These are phyloP conservation scores for Brachyalestes nurse DNA, from an alignment of 2,797 vertebrate species.

Conservation along the genomic window DNA sequence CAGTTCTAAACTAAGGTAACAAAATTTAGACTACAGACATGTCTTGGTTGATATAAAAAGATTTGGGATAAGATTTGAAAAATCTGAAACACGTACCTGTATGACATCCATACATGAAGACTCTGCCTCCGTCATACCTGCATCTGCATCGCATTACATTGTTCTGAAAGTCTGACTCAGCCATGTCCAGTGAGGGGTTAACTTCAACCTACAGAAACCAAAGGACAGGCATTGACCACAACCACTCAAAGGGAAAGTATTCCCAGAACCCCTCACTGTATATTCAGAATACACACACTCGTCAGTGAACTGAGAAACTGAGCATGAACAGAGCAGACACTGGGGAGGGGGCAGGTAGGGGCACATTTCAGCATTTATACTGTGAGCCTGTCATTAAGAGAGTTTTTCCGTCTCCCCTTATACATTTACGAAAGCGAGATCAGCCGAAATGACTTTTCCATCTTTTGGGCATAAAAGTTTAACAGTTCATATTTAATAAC, in stretches of 20 bases:
- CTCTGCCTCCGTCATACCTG: constrained; percentile 89
- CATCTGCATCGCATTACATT: constrained; percentile 92
- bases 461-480: constrained; percentile 69
- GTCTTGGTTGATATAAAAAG: too few species aligned
- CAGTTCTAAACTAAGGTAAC: too few species aligned
- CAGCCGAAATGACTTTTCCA: constrained; percentile 67
- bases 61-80: too few species aligned
- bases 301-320: background rate
- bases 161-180: constrained; percentile 95
- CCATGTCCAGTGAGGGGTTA: constrained; percentile 93
- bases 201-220: constrained; percentile 85
- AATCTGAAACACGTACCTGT: constrained; percentile 87
- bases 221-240: background rate
- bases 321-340: background rate
- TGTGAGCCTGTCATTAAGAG: constrained; percentile 71
- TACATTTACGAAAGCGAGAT: constrained; percentile 24
- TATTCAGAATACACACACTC: background rate
- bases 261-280: background rate
- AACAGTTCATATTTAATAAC: constrained; percentile 69
- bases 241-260: background rate
- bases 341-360: background rate
- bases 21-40: too few species aligned
- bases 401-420: constrained; percentile 45
- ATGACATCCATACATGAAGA: constrained; percentile 92
- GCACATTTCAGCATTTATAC: background rate